Evolutionary conservation across 2,113 vertebrate genomes (phyloP).

Genomic region (Neogobius melanostomus): DNA sequence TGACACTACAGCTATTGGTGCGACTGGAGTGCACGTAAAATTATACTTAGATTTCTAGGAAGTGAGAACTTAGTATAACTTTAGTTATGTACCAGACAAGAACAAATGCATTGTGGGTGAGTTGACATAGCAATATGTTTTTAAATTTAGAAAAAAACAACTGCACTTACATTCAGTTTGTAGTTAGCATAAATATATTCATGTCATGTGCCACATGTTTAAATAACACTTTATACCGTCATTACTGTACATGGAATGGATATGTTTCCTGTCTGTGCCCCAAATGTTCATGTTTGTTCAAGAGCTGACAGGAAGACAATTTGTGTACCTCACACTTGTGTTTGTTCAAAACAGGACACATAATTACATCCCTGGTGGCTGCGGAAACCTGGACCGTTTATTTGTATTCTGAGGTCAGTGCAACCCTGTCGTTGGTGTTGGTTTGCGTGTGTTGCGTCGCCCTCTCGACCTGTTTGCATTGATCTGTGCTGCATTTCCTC

Average conservation of each 20-base stretch:
- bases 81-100: not conserved
- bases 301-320: constrained; percentile 25
- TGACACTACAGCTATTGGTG: too few relatives aligned
- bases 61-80: not conserved
- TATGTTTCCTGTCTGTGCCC: constrained; percentile 27
- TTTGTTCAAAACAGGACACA: constrained; percentile 44
- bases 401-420: constrained; percentile 16
- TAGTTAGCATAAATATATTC: constrained; percentile 26
- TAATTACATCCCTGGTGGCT: constrained; percentile 36
- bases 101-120: not conserved
- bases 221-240: constrained; percentile 57
- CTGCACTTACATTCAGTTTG: constrained; percentile 43
- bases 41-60: too few relatives aligned
- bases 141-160: not conserved
- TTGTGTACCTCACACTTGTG: constrained; percentile 37
- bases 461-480: not conserved
- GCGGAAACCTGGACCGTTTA: constrained; percentile 41
- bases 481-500: constrained; percentile 19
- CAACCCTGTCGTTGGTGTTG: constrained; percentile 12
- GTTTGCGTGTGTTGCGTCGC: not conserved
- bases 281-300: constrained; percentile 18
- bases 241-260: constrained; percentile 58
- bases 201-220: constrained; percentile 51
- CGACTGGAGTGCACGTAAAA: too few relatives aligned
- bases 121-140: not conserved